Base-by-base conservation (phyloP, 2,797 vertebrate genomes). In the Uromys caudimaculatus region DNA sequence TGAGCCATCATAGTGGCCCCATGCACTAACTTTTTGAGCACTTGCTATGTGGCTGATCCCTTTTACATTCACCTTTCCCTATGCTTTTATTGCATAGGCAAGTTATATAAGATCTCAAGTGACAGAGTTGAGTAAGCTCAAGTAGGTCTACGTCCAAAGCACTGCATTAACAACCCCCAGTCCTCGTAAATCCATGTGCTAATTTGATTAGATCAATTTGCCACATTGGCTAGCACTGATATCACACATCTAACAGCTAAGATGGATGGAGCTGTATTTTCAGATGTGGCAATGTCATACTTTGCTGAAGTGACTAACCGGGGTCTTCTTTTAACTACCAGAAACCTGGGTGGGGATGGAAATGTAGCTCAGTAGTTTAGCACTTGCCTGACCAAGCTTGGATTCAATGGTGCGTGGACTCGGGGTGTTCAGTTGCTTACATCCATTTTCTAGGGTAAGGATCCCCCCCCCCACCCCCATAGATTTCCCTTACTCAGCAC, bases 91-190 rank as follows among this genome's bases (percentile, higher is more conserved):
- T 47, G 23, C 67, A 73, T 50, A 91, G 21, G 47, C 38, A 89
- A 91, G 29, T 32, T 75, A 83, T 54, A 73, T 77, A 92, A 52
- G 86, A 92, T 81, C 58, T 88, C 71, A 83, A 62, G 52, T 89
- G 35, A 86, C 23, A 76, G 3, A 84, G n/a, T 75, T 56, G 44
- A 82, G 50, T 50, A 50, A 85, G 14, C 67, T 91, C 50, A 77
- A 82, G 50, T 81, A 84, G 62, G 62, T 83, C 89, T 90, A 90
- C 87, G 64, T 92, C 50, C 62, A 50, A 82, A 94, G n/a, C 81
- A 90, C 47, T 73, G 73, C 56, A 92, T n/a, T 32, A 95, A 47
- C 54, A 44, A 75, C 83, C 38, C 77, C 5, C 35, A 71, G 44
- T 75, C 41, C 35, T 79, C 54, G 94, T 73, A 29, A 69, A 14